Evolutionary conservation across 2,113 vertebrate genomes (phyloP).

Genomic region (Camarhynchus parvulus): DNA sequence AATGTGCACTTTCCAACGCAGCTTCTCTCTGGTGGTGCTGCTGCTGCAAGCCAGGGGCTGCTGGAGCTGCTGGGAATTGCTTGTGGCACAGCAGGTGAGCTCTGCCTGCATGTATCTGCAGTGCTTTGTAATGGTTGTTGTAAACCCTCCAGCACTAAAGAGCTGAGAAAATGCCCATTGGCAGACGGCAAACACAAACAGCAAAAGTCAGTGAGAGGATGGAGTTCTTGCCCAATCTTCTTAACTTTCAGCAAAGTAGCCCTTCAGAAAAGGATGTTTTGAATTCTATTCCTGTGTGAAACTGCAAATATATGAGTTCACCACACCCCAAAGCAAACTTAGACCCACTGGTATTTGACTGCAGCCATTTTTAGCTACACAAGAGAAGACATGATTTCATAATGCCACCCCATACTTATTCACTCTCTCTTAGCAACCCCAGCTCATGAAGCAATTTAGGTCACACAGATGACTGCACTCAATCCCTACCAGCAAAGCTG

Average conservation of each 20-base stretch:
- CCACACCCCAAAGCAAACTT: background rate
- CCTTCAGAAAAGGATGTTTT: background rate
- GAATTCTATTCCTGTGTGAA: background rate
- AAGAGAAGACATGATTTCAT: slow-evolving; percentile 32
- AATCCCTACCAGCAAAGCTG: background rate
- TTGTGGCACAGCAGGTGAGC: background rate
- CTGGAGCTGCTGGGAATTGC: background rate
- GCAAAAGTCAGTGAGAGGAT: background rate
- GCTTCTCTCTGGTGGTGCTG: background rate
- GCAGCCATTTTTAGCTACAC: background rate
- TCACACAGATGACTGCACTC: slow-evolving; percentile 12
- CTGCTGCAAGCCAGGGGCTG: background rate
- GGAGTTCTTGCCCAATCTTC: background rate
- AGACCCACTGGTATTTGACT: background rate
- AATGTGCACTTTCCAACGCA: background rate
- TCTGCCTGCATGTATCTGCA: background rate
- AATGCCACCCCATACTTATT: background rate
- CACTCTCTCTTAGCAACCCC: background rate
- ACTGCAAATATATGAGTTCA: background rate
- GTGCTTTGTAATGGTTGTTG: background rate
- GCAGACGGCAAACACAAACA: background rate
- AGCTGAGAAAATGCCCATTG: background rate
- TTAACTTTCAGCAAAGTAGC: background rate
- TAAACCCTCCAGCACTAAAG: background rate
- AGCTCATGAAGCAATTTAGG: background rate